phyloP scores from a whole-genome alignment of 1,140 invertebrate species.

The Antheraea mylitta region DNA sequence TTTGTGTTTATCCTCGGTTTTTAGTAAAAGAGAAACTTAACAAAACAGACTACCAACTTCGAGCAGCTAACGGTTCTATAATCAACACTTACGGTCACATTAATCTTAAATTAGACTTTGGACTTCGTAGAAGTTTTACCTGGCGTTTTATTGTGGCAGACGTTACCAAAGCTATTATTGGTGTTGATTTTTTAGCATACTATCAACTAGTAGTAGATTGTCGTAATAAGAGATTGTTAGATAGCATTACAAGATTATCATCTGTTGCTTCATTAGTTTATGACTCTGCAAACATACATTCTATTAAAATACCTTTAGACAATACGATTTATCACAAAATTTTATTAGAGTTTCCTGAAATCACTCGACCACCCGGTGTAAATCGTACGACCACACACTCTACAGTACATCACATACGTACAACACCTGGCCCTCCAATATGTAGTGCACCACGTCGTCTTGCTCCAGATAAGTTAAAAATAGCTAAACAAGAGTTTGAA shows the following conservation, averaged over 20 bases:
- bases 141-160: constrained; percentile 11
- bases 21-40: not conserved
- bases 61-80: constrained; percentile 17
- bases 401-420: too few relatives aligned
- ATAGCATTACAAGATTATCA: not conserved
- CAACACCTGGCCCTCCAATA: too few relatives aligned
- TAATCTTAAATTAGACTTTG: constrained; percentile 7
- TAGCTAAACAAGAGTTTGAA: too few relatives aligned
- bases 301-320: not conserved
- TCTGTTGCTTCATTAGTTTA: not conserved
- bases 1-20: not conserved
- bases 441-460: too few relatives aligned
- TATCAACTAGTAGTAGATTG: constrained; percentile 14
- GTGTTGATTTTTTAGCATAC: constrained; percentile 12
- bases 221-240: not conserved
- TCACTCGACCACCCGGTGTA: constrained; percentile 2
- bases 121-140: not conserved
- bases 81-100: constrained; percentile 19
- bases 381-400: not conserved
- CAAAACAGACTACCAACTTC: constrained; percentile 9
- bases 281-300: not conserved
- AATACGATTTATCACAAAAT: not conserved
- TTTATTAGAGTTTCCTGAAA: not conserved
- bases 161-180: constrained; percentile 12
- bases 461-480: too few relatives aligned